Evolutionary conservation across 2,113 vertebrate genomes (phyloP).

Genomic region (Pomatorhinus ruficollis): DNA sequence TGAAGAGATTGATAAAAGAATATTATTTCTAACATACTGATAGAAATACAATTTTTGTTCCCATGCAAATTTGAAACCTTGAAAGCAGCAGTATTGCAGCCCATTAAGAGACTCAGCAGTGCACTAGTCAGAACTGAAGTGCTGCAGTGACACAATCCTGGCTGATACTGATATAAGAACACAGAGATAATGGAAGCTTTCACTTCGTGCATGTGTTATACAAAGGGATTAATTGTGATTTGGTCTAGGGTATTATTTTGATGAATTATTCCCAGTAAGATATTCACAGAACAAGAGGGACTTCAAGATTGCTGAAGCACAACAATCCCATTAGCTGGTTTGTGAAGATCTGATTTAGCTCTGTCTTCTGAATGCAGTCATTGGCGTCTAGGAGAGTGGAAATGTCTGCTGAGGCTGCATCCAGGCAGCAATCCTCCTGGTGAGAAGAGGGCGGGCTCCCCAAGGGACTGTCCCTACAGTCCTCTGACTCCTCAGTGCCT

Average conservation of each 20-base stretch:
- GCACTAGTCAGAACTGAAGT: not conserved
- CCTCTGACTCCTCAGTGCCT: not conserved
- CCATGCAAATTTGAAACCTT: not conserved
- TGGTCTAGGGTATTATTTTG: not conserved
- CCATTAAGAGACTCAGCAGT: not conserved
- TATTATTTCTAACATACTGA: not conserved
- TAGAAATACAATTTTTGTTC: not conserved
- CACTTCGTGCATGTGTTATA: not conserved
- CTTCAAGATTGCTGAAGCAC: not conserved
- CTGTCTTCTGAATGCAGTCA: not conserved
- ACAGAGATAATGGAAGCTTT: not conserved
- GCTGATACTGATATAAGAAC: not conserved
- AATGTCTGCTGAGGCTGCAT: fast-evolving
- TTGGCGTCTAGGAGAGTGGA: not conserved
- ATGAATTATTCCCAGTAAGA: not conserved
- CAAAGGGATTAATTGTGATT: conserved; percentile 2
- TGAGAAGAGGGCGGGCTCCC: not conserved
- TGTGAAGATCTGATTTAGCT: not conserved
- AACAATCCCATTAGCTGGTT: not conserved
- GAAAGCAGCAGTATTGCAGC: not conserved
- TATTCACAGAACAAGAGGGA: not conserved
- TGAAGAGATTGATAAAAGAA: not conserved
- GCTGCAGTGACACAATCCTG: not conserved
- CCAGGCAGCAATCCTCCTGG: not conserved
- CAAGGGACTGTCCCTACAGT: not conserved